Evolutionary conservation across 2,888 invertebrate genomes (phyloP).

Genomic region (Drosophila borealis): DNA sequence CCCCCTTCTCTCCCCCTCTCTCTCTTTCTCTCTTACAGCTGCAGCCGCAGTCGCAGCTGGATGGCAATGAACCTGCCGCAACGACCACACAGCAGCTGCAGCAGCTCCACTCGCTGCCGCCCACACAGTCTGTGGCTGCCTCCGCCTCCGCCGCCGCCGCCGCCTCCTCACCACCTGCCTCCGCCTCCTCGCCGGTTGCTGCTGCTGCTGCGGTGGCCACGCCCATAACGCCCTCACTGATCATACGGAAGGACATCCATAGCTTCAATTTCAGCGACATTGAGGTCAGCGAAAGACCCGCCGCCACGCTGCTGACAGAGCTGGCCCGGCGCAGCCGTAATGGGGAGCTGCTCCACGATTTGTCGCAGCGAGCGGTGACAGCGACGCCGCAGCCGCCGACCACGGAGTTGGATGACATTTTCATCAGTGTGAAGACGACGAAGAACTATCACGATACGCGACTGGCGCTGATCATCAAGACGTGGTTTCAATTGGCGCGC

Average conservation of each 20-base stretch:
- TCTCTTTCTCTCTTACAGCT: constrained; percentile 45
- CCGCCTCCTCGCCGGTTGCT: constrained; percentile 23
- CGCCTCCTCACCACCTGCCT: constrained; percentile 22
- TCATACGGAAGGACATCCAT: constrained; percentile 84
- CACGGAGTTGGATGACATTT: constrained; percentile 93
- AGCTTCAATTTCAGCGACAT: constrained; percentile 85
- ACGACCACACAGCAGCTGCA: constrained; percentile 59
- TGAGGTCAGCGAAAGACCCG: constrained; percentile 83
- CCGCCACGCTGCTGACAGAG: constrained; percentile 77
- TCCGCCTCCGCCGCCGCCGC: constrained; percentile 1
- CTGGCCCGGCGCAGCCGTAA: constrained; percentile 82
- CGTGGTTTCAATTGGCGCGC: constrained; percentile 97
- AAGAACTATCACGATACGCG: constrained; percentile 93
- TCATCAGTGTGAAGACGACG: constrained; percentile 98
- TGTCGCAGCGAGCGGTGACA: constrained; percentile 84
- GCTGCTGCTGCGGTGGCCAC: constrained; percentile 44
- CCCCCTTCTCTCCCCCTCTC: constrained; percentile 7
- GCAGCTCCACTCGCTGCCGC: constrained; percentile 35
- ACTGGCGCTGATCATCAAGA: constrained; percentile 94
- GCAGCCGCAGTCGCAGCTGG: constrained; percentile 53
- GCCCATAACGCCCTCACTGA: constrained; percentile 79
- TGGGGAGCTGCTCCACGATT: constrained; percentile 83
- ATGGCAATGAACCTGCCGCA: constrained; percentile 64
- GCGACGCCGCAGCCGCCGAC: constrained; percentile 87
- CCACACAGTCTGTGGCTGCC: constrained; percentile 44